Evolutionary conservation across 2,797 vertebrate genomes (phyloP).

Genomic region (Chiroxiphia lanceolata): DNA sequence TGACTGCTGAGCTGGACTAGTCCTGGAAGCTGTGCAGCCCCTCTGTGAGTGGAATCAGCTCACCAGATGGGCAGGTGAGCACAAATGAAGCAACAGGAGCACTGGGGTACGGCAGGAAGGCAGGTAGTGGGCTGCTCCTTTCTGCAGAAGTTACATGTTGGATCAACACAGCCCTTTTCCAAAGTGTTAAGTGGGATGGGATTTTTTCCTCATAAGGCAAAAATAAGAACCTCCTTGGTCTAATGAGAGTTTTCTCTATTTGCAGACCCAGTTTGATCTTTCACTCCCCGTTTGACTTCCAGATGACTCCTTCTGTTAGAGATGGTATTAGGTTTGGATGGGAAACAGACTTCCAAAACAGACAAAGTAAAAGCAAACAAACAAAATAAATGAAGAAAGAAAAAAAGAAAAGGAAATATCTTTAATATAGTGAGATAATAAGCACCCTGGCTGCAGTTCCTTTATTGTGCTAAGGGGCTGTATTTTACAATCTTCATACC

Average conservation of each 20-base stretch:
- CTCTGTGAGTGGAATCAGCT: rapidly evolving
- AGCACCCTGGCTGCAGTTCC: neutral
- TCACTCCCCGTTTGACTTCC: neutral
- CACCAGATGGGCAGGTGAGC: neutral
- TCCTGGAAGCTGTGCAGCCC: neutral
- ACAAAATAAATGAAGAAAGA: neutral
- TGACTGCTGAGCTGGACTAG: neutral
- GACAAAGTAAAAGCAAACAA: conserved; percentile 32
- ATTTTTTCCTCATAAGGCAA: neutral
- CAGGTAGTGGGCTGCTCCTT: neutral
- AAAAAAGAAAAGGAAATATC: neutral
- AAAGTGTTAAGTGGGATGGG: neutral
- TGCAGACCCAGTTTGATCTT: neutral
- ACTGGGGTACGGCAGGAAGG: rapidly evolving
- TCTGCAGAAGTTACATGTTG: neutral
- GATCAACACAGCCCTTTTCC: neutral
- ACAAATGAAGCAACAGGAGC: neutral
- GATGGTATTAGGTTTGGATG: neutral
- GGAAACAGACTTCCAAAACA: neutral
- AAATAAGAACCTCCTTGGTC: neutral
- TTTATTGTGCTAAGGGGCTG: neutral
- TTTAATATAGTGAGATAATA: neutral
- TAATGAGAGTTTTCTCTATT: neutral
- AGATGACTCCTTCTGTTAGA: neutral
- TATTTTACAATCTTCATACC: neutral